Evolutionary conservation across 2,888 invertebrate species (phyloP).

Genomic region (Leptinotarsa tumamoca): DNA sequence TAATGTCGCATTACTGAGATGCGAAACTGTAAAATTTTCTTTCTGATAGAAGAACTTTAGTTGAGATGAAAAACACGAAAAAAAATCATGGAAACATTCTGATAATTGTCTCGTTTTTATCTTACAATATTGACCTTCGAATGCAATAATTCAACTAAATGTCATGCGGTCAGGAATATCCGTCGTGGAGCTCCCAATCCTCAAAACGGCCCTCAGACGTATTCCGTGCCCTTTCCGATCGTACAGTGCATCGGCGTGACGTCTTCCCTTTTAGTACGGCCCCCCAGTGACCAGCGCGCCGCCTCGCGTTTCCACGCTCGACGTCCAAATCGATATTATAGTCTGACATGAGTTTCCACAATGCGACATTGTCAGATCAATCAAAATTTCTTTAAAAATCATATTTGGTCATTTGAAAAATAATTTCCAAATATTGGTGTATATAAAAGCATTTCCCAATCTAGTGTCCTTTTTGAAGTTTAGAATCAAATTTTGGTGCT

Average conservation of each 20-base stretch:
- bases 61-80: too few relatives aligned
- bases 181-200: constrained; percentile 15
- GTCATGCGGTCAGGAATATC: constrained; percentile 18
- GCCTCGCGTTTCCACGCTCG: constrained; percentile 37
- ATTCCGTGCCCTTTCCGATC: constrained; percentile 32
- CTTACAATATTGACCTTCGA: neutral
- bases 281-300: constrained; percentile 39
- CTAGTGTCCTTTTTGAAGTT: too few relatives aligned
- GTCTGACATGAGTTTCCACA: constrained; percentile 26
- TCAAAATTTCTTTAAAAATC: neutral
- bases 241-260: constrained; percentile 29
- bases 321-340: constrained; percentile 27
- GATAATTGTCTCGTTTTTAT: neutral
- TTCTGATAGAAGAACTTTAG: too few relatives aligned
- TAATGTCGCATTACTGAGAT: too few relatives aligned
- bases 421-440: too few relatives aligned
- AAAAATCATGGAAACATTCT: neutral
- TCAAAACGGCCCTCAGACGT: constrained; percentile 21
- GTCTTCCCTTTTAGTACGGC: constrained; percentile 32
- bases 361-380: constrained; percentile 2
- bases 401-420: neutral
- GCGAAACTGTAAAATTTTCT: too few relatives aligned
- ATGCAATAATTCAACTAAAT: constrained; percentile 5
- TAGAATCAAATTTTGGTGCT: too few relatives aligned
- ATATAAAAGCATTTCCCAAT: too few relatives aligned